These are phyloP conservation scores for Pseudochaenichthys georgianus DNA, from an alignment of 2,797 vertebrate species.

Conservation along the genomic window DNA sequence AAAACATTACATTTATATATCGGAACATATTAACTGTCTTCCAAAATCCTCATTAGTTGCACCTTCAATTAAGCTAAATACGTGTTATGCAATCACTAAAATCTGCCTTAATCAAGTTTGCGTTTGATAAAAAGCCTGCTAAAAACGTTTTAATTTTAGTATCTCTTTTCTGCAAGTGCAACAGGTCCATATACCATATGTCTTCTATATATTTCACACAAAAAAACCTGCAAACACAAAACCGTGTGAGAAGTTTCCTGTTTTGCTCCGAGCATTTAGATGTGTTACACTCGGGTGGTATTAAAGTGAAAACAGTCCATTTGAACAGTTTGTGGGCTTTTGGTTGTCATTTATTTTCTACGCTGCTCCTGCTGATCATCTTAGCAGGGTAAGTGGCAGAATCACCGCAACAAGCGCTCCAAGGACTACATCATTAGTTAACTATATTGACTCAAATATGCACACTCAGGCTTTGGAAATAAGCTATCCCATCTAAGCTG, in stretches of 20 bases:
- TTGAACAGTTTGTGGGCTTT: slow-evolving; percentile 12
- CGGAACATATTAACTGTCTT: neutral
- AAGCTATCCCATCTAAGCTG: slow-evolving; percentile 19
- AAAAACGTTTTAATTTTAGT: no score
- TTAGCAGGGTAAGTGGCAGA: slow-evolving; percentile 15
- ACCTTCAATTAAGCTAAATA: neutral
- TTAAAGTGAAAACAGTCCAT: slow-evolving; percentile 27
- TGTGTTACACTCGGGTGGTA: slow-evolving; percentile 4
- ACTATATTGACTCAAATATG: slow-evolving; percentile 30
- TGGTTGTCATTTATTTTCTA: slow-evolving; percentile 4
- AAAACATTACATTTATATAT: neutral
- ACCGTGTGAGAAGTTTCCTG: slow-evolving; percentile 13
- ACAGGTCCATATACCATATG: neutral
- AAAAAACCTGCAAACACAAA: slow-evolving; percentile 11
- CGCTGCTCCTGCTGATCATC: slow-evolving; percentile 12
- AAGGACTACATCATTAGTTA: slow-evolving; percentile 18
- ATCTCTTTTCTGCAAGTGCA: neutral
- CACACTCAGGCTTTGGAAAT: slow-evolving; percentile 14
- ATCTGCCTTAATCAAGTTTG: neutral
- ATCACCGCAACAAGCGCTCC: slow-evolving; percentile 19
- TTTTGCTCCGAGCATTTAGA: slow-evolving; percentile 13
- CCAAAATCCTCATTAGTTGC: neutral
- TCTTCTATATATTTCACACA: neutral
- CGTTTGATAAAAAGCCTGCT: no score
- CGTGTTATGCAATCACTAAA: neutral